Percentiles rank a stretch among this genome's conserved stretches.
Conservation (phyloP, 1,140 invertebrate genomes). For the Pemphigus obesinymphae region DNA sequence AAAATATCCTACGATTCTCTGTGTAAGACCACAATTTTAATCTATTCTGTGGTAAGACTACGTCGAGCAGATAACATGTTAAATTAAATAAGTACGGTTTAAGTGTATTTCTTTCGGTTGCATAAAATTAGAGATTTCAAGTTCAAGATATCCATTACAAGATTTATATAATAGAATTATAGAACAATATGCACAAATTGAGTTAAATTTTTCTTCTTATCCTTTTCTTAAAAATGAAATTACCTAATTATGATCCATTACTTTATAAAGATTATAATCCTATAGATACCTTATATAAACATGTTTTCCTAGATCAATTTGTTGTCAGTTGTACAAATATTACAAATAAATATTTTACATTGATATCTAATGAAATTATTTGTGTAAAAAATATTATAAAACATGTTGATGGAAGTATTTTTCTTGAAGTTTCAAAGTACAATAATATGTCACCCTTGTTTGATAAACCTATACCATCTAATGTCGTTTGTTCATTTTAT, state of each 20-base stretch:
- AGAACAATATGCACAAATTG: background rate
- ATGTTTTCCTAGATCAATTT: background rate
- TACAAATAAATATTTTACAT: too few relatives aligned
- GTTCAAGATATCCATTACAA: background rate
- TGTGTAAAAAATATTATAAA: background rate
- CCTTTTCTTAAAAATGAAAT: background rate
- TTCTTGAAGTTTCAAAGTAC: background rate
- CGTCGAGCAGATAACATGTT: too few relatives aligned
- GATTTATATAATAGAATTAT: background rate
- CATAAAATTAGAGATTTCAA: too few relatives aligned
- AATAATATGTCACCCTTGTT: background rate
- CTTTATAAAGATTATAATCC: background rate
- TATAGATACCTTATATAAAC: background rate
- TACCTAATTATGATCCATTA: background rate
- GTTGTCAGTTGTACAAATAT: background rate
- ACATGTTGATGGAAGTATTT: background rate
- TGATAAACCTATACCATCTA: background rate
- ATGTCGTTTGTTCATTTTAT: background rate
- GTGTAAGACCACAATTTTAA: too few relatives aligned
- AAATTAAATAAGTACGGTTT: too few relatives aligned
- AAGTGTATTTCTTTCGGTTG: too few relatives aligned
- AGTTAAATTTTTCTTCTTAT: background rate
- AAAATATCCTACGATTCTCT: too few relatives aligned
- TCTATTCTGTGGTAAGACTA: too few relatives aligned
- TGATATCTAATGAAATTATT: background rate